phyloP scores from a whole-genome alignment of 2,113 vertebrate genomes.

The Alces alces region DNA sequence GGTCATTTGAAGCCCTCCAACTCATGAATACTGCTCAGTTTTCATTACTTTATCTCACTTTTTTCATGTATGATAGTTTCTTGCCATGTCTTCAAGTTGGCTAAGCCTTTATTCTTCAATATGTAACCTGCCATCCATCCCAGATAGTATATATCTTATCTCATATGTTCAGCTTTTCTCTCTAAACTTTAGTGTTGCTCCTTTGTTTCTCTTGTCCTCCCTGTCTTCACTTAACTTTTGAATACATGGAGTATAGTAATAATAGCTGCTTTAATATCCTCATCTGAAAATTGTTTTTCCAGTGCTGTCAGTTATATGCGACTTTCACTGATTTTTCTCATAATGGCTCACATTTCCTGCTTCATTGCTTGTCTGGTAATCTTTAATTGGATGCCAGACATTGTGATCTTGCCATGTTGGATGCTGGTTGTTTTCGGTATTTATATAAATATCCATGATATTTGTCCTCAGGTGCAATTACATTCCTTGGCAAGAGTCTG shows the following conservation, averaged over 20 bases:
- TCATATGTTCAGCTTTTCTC: background rate
- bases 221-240: background rate
- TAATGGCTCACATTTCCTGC: background rate
- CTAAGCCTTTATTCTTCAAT: background rate
- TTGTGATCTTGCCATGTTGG: background rate
- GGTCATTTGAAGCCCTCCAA: background rate
- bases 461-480: background rate
- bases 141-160: background rate
- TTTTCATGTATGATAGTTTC: background rate
- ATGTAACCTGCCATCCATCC: background rate
- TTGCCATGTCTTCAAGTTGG: background rate
- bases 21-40: accelerated
- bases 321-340: background rate
- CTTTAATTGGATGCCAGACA: background rate
- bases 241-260: accelerated
- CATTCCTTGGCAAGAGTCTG: background rate
- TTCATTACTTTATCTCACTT: background rate
- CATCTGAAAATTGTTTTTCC: background rate
- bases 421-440: background rate
- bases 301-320: background rate
- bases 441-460: background rate
- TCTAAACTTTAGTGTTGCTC: background rate
- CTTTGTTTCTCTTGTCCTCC: background rate
- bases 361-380: background rate
- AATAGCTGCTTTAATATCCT: background rate